Evolutionary conservation across 2,113 vertebrate species (phyloP).

Genomic region (Xiphias gladius): DNA sequence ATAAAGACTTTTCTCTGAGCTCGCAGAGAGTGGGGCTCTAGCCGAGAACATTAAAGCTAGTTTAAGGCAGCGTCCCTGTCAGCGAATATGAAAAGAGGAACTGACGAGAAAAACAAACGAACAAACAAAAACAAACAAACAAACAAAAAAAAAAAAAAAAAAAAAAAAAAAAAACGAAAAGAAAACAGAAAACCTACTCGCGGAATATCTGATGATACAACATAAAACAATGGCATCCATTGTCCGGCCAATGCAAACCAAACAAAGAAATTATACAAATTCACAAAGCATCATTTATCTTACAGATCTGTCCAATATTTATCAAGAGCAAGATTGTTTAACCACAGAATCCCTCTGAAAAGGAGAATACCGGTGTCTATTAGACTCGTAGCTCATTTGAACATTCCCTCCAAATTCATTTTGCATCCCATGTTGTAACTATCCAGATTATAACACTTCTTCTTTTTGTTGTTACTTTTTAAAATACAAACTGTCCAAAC

Average conservation of each 20-base stretch:
- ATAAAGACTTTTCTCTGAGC: constrained; percentile 80
- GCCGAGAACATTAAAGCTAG: constrained; percentile 85
- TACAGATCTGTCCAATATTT: constrained; percentile 90
- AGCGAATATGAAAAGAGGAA: constrained; percentile 92
- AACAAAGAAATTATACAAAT: constrained; percentile 90
- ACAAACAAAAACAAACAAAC: constrained; percentile 30
- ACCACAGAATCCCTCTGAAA: constrained; percentile 70
- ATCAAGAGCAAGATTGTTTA: constrained; percentile 90
- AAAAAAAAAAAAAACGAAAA: constrained; percentile 7
- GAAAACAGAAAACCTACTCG: constrained; percentile 49
- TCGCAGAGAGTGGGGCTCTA: constrained; percentile 78
- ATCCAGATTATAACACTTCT: neutral
- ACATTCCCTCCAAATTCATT: neutral
- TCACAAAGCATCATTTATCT: constrained; percentile 91
- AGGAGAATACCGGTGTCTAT: constrained; percentile 69
- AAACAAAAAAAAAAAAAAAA: constrained; percentile 7
- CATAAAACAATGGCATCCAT: constrained; percentile 88
- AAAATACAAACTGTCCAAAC: neutral
- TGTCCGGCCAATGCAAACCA: constrained; percentile 78
- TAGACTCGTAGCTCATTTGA: neutral
- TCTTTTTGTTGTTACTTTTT: neutral
- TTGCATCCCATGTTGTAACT: neutral
- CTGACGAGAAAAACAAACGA: constrained; percentile 85
- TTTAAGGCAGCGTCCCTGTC: constrained; percentile 94
- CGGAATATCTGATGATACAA: constrained; percentile 83